phyloP scores from a whole-genome alignment of 2,888 invertebrate species.

The Drosophila bunnanda region DNA sequence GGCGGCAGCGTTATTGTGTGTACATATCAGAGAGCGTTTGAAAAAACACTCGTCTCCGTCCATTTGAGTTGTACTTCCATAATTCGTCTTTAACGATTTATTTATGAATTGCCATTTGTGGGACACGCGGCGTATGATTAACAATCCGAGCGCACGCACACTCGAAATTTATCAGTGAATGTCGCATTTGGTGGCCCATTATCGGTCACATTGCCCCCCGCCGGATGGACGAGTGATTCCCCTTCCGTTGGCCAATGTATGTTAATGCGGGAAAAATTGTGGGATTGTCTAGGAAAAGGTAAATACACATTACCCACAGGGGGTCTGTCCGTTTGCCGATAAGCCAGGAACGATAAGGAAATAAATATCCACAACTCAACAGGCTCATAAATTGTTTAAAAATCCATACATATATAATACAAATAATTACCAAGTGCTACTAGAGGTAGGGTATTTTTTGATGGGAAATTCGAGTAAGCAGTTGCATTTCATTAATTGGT shows the following conservation, averaged over 20 bases:
- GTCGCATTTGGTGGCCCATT: constrained; percentile 59
- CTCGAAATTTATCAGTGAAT: constrained; percentile 43
- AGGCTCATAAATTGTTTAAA: constrained; percentile 10
- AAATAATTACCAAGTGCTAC: constrained; percentile 42
- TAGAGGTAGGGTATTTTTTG: background rate
- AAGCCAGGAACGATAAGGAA: constrained; percentile 36
- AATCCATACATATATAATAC: background rate
- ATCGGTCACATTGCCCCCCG: constrained; percentile 57
- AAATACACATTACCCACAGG: constrained; percentile 2
- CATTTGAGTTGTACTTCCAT: constrained; percentile 58
- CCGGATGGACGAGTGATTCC: constrained; percentile 49
- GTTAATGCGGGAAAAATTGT: constrained; percentile 36
- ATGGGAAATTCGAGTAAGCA: constrained; percentile 1
- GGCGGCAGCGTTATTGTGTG: constrained; percentile 58
- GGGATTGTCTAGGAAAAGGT: constrained; percentile 6
- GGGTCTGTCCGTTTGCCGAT: constrained; percentile 34
- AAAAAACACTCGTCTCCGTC: constrained; percentile 18
- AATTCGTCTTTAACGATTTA: constrained; percentile 70
- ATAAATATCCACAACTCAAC: constrained; percentile 13
- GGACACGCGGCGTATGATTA: constrained; percentile 57
- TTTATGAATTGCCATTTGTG: constrained; percentile 67
- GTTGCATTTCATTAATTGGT: constrained; percentile 25
- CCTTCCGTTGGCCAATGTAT: constrained; percentile 40
- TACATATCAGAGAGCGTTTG: constrained; percentile 19
- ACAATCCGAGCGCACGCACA: constrained; percentile 57